Evolutionary conservation across 30 jellyfish, hydroid and myxozoan genomes (phyloP).

Genomic region (Turritopsis rubra): DNA sequence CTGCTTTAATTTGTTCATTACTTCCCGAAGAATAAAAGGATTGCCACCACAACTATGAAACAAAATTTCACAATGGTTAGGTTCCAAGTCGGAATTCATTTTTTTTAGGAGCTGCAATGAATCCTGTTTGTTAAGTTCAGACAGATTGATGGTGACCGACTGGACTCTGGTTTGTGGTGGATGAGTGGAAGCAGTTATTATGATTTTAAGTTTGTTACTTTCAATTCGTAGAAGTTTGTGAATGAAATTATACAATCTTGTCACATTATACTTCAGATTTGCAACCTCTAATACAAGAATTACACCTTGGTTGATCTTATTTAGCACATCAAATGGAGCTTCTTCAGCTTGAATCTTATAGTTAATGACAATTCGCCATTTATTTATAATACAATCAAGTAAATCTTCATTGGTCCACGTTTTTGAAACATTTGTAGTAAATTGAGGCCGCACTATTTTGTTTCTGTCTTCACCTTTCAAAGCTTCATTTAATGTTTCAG

Average conservation of each 20-base stretch:
- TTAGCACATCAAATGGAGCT: not conserved
- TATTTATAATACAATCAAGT: not conserved
- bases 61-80: not conserved
- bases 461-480: not conserved
- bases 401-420: constrained; percentile 1
- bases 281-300: constrained; percentile 13
- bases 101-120: constrained; percentile 1
- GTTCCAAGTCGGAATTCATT: constrained; percentile 4
- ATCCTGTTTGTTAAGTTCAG: not conserved
- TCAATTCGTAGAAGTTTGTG: constrained; percentile 5
- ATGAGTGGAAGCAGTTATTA: not conserved
- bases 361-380: not conserved
- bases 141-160: not conserved
- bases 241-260: not conserved
- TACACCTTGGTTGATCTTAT: not conserved
- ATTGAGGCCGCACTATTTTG: not conserved
- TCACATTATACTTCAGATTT: not conserved
- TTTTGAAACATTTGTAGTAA: not conserved
- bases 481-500: constrained; percentile 11
- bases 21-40: constrained; percentile 19
- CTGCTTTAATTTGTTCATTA: constrained; percentile 12
- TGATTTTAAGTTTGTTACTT: not conserved
- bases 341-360: not conserved
- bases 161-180: not conserved
- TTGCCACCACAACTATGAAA: constrained; percentile 19